A percentile compares a stretch with the other conserved stretches of the same genome.
These are phyloP conservation scores for Percopsis transmontana DNA, from an alignment of 2,113 vertebrate genomes.

Conservation along the genomic window DNA sequence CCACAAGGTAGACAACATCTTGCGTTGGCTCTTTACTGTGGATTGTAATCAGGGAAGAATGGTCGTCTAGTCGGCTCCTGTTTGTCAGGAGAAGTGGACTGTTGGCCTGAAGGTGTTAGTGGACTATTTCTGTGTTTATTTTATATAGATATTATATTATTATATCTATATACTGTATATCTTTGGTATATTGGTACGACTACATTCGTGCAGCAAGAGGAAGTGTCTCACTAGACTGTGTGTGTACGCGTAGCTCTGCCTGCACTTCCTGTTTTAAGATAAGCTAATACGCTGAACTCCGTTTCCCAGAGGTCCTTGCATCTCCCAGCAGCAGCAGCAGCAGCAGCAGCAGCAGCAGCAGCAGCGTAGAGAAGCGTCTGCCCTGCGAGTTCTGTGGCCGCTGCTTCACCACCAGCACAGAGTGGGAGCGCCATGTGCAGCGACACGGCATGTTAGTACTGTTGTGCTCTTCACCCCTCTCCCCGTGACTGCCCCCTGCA, in stretches of 20 bases:
- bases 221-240: too few species aligned
- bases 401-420: constrained; percentile 89
- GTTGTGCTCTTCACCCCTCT: neutral
- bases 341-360: constrained; percentile 59
- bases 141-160: too few species aligned
- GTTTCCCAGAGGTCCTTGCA: constrained; percentile 62
- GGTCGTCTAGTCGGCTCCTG: too few species aligned
- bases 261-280: neutral
- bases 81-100: too few species aligned
- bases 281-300: constrained; percentile 24
- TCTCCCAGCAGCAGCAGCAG: constrained; percentile 54
- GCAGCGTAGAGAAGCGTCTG: constrained; percentile 83
- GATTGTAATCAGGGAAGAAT: too few species aligned
- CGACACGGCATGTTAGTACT: constrained; percentile 95
- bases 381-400: constrained; percentile 97
- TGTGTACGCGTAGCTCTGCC: neutral
- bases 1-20: constrained; percentile 57
- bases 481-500: neutral
- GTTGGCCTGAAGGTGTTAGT: too few species aligned
- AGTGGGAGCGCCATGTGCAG: constrained; percentile 96
- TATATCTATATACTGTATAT: too few species aligned
- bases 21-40: too few species aligned
- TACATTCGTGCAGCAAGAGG: too few species aligned
- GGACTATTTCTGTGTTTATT: too few species aligned
- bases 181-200: too few species aligned